Base-by-base conservation (phyloP, 1,140 invertebrate species). In the Lordiphosa clarofinis region DNA sequence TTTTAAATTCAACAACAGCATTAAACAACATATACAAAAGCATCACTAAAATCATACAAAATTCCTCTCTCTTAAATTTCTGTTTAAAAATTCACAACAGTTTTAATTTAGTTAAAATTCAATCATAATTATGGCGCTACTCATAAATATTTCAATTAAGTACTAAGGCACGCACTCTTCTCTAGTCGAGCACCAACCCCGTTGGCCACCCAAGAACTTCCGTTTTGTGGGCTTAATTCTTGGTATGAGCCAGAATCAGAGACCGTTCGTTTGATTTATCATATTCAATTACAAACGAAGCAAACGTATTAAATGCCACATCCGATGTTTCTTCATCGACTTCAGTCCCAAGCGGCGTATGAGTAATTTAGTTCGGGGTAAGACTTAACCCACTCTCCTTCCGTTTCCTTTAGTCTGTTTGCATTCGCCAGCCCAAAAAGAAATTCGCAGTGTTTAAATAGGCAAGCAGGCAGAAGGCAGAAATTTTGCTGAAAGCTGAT, bases 211-310 rank as follows among this genome's bases (percentile, higher is more conserved):
- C 39, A 53, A 55, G 70, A 75, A 67, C 70, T 74, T 79, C 74
- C 75, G 75, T 15, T 15, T 46, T 10, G 12, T 38, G 13, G 63
- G 63, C 28, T 57, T 50, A 48, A 44, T 38, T 36, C 24, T 5
- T 33, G 33, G 35, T n/a, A n/a, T 33, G 35, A 28, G 40, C 10
- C 39, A 13, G 24, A 13, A 8, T 39, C 24, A 21, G 21, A 38
- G 36, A 65, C 56, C 49, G 60, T 73, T 61, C 24, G 56, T 86
- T 84, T 87, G 76, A 87, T 87, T 87, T 87, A 87, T 87, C 84
- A 79, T 87, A 87, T 87, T 87, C 84, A 87, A 87, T 87, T 87
- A 87, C 73, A 87, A 65, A 81, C 73, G 62, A 55, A 65, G 56
- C 70, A 56, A 65, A 79, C 79, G 79, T 79, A 82, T 74, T 86